Base-by-base conservation (phyloP, 2,113 vertebrate species). In the Neotoma lepida region DNA sequence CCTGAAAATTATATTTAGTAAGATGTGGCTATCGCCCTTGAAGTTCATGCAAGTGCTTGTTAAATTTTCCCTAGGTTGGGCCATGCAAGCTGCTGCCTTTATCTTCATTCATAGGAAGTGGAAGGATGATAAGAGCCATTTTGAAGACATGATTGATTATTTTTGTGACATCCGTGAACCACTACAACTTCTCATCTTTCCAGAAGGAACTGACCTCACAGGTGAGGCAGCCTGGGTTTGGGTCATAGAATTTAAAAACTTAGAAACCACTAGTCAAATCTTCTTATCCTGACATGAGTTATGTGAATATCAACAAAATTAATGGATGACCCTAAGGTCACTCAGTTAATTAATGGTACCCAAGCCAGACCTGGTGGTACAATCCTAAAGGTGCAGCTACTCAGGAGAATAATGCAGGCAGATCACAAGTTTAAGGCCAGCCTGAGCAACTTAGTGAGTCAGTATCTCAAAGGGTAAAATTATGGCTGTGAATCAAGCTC, bases 201-300 rank as follows among this genome's bases (percentile, higher is more conserved):
- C 99, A 0, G 99, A 99, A 98, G 99, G 99, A 96, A 99, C 99
- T 58, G 99, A 99, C 98, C 99, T 99, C 89, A 99, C 99, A 88
- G 99, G 99, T 99, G 97, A 93, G 93, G 73, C 94, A 71, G 26
- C 24, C 35, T 90, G n/a, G 17, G 58, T 51, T 92, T 92, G 18
- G 18, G 61, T 88, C 54, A 80, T 28, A 92, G 74, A 92, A 70
- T 86, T 95, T 89, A 58, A 63, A 94, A 89, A 61, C 15, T 88
- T 80, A 66, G n/a, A 70, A 86, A 78, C 80, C 17, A 56, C 41
- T 74, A 41, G 28, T 87, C 46, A 92, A 70, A 94, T 74, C 39
- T 71, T 86, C 33, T 86, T 51, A 33, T 86, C 30, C 74, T 92
- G 9, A 78, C 30, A 63, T 86, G 58, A 84, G 80, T 44, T 80